These are phyloP conservation scores for Narcine bancroftii DNA, from an alignment of 2,113 vertebrate species.

Conservation along the genomic window DNA sequence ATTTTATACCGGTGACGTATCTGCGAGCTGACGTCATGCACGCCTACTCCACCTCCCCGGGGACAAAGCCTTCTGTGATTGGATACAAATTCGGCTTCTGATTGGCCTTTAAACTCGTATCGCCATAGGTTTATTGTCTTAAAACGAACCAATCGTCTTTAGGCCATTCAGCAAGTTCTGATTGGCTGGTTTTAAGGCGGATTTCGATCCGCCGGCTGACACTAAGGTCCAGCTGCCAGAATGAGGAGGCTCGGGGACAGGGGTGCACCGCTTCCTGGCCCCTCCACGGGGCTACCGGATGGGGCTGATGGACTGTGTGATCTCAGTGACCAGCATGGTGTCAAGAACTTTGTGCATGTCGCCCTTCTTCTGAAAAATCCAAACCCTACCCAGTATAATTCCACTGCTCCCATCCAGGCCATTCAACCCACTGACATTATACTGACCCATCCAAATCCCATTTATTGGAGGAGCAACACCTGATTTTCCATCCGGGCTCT, in stretches of 20 bases:
- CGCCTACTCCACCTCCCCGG: neutral
- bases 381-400: no score
- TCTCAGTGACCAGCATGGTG: no score
- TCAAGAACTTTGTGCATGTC: no score
- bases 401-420: no score
- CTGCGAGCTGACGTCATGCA: neutral
- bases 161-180: neutral
- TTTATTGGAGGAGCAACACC: no score
- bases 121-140: neutral
- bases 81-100: neutral
- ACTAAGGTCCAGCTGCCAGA: neutral
- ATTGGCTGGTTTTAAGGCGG: neutral
- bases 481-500: no score
- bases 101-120: slow-evolving; percentile 15
- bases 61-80: neutral
- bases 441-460: no score
- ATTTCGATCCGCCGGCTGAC: slow-evolving; percentile 30
- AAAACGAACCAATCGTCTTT: neutral
- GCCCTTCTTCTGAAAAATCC: no score
- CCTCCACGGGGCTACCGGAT: neutral
- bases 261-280: neutral
- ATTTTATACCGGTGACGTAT: neutral
- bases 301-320: no score
- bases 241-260: neutral
- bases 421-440: no score